A percentile compares a stretch with the other conserved stretches of the same genome.
These are phyloP conservation scores for Cosmia trapezina DNA, from an alignment of 2,888 invertebrate species.

Conservation along the genomic window DNA sequence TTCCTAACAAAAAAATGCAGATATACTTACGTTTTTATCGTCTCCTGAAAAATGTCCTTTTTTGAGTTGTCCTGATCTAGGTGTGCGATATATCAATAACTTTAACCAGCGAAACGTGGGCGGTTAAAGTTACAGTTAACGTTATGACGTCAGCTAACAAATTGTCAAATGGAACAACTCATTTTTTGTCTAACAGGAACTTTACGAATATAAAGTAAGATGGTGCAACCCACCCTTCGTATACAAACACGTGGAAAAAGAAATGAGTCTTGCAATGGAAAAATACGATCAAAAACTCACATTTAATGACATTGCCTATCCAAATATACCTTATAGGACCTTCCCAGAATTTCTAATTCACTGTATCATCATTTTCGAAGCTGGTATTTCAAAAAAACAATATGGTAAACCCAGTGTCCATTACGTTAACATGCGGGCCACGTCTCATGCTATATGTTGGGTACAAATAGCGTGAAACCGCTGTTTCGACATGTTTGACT, in stretches of 20 bases:
- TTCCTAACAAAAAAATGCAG: too few relatives aligned
- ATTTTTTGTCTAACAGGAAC: too few relatives aligned
- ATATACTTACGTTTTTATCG: too few relatives aligned
- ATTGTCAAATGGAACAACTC: too few relatives aligned
- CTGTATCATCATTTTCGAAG: conserved; percentile 31
- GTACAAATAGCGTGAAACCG: conserved; percentile 57
- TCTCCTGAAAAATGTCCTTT: too few relatives aligned
- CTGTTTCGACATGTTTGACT: conserved; percentile 57
- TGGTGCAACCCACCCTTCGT: too few relatives aligned
- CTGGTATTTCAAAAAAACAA: conserved; percentile 46
- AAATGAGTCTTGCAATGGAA: not conserved
- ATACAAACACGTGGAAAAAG: not conserved
- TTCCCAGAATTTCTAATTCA: conserved; percentile 41
- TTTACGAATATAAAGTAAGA: too few relatives aligned
- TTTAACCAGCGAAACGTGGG: too few relatives aligned
- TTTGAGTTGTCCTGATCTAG: too few relatives aligned
- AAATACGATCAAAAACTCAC: not conserved
- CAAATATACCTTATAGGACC: conserved; percentile 11
- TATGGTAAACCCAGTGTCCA: conserved; percentile 41
- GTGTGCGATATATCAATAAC: too few relatives aligned
- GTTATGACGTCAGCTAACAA: too few relatives aligned
- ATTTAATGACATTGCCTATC: not conserved
- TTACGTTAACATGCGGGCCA: conserved; percentile 48
- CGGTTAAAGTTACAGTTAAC: too few relatives aligned
- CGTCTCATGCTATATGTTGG: conserved; percentile 46